Evolutionary conservation across 2,113 vertebrate genomes (phyloP), one percentile per base, ranked within the genome.

Genomic region (Erythrolamprus reginae): DNA sequence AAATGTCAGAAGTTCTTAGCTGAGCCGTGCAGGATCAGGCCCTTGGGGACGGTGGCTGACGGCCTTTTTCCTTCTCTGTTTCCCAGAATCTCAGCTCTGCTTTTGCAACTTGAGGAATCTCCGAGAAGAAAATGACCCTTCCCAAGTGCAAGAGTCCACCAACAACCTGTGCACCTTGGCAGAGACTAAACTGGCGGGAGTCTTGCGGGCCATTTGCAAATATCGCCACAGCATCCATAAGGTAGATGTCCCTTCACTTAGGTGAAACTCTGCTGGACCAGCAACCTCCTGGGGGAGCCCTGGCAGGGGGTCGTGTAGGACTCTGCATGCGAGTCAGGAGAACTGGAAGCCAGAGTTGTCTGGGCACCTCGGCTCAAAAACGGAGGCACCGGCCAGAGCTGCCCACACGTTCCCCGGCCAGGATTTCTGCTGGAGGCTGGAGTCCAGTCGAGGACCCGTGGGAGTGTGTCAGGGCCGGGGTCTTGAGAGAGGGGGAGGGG

Each of bases 211-310:
- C 47, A 86, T 86, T 50, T 90, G 89, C 89, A 90, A 86, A 50
- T 90, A 90, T 28, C 83, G 89, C n/a, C 89, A 90, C n/a, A 90
- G 89, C 83, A 90, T 90, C 83, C 89, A 90, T 50, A 90, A 90
- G 89, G 89, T 90, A 90, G 26, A 17, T 23, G 2, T n/a, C 8
- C 23, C 56, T 52, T 42, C 26, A 0, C 13, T 33, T 5, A 33
- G n/a, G 28, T 70, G 12, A 13, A 33, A 70, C 28, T 15, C 13
- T 70, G 33, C 7, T 77, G 33, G 9, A 42, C 33, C 17, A 19
- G 70, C 2, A 0, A 19, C 17, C 70, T 77, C 70, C 70, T 77
- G 19, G 38, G 33, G 33, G 33, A 38, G 70, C 70, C 70, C 33
- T 3, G 42, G 70, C 9, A 21, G 33, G 17, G 2, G 3, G 6